A percentile compares a stretch with the other conserved stretches of the same genome.
Conservation (phyloP, 2,888 invertebrate genomes). For the Pyrrhosoma nymphula region DNA sequence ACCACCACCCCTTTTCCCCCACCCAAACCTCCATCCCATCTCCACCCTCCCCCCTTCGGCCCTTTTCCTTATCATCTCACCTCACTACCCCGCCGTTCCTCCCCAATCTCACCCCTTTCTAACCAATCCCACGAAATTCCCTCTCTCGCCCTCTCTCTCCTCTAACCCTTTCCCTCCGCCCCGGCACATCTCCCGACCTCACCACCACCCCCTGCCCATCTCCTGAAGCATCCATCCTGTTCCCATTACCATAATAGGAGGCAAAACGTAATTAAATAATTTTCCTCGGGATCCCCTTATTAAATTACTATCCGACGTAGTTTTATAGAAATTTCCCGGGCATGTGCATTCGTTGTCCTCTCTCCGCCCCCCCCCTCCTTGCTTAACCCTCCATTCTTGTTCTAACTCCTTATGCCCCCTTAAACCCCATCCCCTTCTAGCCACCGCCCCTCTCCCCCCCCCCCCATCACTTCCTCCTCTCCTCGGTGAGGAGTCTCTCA, state of each 20-base stretch:
- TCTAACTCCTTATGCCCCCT: not conserved
- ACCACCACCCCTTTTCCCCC: not conserved
- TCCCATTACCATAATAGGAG: constrained; percentile 66
- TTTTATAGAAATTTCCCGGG: constrained; percentile 61
- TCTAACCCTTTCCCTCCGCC: not conserved
- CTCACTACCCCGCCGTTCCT: not conserved
- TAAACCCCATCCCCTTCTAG: not conserved
- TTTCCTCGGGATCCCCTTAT: constrained; percentile 57
- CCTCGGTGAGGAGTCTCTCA: not conserved
- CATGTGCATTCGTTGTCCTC: constrained; percentile 51
- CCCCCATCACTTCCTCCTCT: not conserved
- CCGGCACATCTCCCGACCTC: not conserved
- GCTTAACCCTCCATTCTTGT: not conserved
- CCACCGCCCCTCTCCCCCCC: not conserved
- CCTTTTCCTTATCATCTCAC: constrained; percentile 23
- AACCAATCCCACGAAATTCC: constrained; percentile 45
- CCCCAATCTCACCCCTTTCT: not conserved
- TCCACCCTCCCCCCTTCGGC: not conserved
- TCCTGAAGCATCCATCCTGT: constrained; percentile 53
- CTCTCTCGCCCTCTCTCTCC: not conserved
- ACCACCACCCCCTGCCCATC: not conserved
- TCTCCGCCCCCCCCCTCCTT: not conserved
- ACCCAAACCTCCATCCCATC: not conserved
- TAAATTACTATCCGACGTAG: constrained; percentile 51
- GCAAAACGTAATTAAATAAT: constrained; percentile 66